Evolutionary conservation across 1,140 invertebrate genomes (phyloP).

Genomic region (Andricus grossulariae): DNA sequence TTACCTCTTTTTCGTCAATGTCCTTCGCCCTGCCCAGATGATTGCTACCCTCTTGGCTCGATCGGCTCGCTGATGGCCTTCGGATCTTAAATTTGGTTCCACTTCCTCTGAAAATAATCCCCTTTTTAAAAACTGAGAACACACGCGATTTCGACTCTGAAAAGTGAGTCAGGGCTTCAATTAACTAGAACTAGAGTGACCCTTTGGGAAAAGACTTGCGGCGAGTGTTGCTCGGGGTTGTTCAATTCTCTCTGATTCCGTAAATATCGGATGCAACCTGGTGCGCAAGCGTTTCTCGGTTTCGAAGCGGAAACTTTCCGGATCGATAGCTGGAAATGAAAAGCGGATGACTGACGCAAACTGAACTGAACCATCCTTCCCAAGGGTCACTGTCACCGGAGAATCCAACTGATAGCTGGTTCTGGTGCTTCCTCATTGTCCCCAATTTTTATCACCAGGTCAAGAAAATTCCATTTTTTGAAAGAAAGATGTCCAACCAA

Average conservation of each 20-base stretch:
- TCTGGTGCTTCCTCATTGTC: too few relatives aligned
- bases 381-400: conserved; percentile 15
- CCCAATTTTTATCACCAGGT: too few relatives aligned
- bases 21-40: conserved; percentile 23
- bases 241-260: conserved; percentile 35
- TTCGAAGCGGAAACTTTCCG: conserved; percentile 66
- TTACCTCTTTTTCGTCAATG: not conserved
- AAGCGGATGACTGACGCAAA: conserved; percentile 26
- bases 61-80: conserved; percentile 4
- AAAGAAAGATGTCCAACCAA: too few relatives aligned
- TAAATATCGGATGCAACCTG: conserved; percentile 47
- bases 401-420: not conserved
- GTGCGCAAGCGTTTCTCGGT: conserved; percentile 61
- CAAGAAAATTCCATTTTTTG: too few relatives aligned
- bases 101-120: conserved; percentile 6
- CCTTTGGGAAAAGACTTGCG: conserved; percentile 33
- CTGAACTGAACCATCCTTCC: not conserved
- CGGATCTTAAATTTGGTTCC: conserved; percentile 6
- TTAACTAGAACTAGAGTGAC: conserved; percentile 36
- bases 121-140: conserved; percentile 13
- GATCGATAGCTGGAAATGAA: conserved; percentile 60
- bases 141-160: conserved; percentile 30
- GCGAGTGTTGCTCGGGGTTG: conserved; percentile 45
- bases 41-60: conserved; percentile 27
- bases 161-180: conserved; percentile 33